Evolutionary conservation across 2,113 vertebrate genomes (phyloP).

Genomic region (Verasper variegatus): DNA sequence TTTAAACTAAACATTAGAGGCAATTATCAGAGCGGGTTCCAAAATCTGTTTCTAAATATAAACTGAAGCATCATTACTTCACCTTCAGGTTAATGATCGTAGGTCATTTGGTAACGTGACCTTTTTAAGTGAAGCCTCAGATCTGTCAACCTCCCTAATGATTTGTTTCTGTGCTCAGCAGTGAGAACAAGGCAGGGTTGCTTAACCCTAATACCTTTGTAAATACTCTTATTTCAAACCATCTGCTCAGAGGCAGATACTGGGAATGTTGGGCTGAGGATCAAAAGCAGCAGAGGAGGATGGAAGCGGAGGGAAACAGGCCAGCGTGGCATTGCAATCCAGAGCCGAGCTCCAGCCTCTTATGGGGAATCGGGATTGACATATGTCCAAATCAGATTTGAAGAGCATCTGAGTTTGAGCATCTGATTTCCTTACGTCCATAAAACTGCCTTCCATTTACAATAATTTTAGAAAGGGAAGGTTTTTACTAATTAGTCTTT

Average conservation of each 20-base stretch:
- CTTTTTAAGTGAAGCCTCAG: slow-evolving; percentile 17
- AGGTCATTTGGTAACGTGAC: neutral
- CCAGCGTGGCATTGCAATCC: slow-evolving; percentile 25
- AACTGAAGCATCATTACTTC: neutral
- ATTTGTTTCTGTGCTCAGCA: slow-evolving; percentile 54
- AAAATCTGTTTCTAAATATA: neutral
- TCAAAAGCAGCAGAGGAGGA: slow-evolving; percentile 34
- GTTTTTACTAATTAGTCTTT: neutral
- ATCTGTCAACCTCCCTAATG: slow-evolving; percentile 30
- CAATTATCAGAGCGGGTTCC: neutral
- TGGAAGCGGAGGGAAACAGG: slow-evolving; percentile 4
- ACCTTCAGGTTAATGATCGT: neutral
- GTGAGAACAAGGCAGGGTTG: slow-evolving; percentile 45
- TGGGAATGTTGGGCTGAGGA: slow-evolving; percentile 44
- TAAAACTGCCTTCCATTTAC: neutral
- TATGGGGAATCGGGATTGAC: slow-evolving; percentile 32
- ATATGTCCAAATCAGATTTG: slow-evolving; percentile 40
- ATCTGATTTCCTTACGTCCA: neutral
- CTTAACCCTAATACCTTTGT: slow-evolving; percentile 76
- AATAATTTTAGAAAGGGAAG: neutral
- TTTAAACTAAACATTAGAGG: no score
- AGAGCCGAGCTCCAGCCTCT: slow-evolving; percentile 38
- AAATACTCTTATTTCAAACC: slow-evolving; percentile 75
- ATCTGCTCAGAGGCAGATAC: slow-evolving; percentile 76
- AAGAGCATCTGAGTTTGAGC: neutral